phyloP scores from a whole-genome alignment of 2,888 invertebrate genomes.

The Phymatocera aterrima region DNA sequence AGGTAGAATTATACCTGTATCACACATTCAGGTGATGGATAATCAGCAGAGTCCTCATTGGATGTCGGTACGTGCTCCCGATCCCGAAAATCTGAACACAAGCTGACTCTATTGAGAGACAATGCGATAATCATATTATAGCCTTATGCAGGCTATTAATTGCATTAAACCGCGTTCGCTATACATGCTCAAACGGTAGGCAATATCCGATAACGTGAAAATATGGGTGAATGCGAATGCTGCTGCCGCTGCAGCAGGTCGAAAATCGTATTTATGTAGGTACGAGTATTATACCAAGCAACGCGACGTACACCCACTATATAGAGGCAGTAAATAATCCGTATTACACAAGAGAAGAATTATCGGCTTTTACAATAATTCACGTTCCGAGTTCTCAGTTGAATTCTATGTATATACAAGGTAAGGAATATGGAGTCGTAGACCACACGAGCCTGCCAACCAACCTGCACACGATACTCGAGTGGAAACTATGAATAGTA shows the following conservation, averaged over 20 bases:
- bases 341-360: no score
- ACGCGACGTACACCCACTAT: no score
- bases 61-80: no score
- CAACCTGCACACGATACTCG: neutral
- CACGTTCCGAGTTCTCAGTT: no score
- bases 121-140: conserved; percentile 28
- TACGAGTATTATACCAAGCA: no score
- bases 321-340: no score
- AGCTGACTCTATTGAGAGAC: conserved; percentile 23
- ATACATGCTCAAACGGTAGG: neutral
- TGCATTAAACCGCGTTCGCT: conserved; percentile 24
- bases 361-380: no score
- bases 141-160: conserved; percentile 10
- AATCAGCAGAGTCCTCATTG: no score
- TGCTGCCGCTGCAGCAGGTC: no score
- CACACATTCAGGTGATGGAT: neutral
- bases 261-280: neutral
- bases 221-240: no score
- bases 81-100: conserved; percentile 13
- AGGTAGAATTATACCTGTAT: neutral
- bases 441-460: neutral
- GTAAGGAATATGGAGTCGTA: no score
- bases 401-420: no score
- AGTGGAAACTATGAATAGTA: neutral
- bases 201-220: conserved; percentile 9